Conservation (phyloP, 2,797 vertebrate species). For the Peromyscus aztecus region DNA sequence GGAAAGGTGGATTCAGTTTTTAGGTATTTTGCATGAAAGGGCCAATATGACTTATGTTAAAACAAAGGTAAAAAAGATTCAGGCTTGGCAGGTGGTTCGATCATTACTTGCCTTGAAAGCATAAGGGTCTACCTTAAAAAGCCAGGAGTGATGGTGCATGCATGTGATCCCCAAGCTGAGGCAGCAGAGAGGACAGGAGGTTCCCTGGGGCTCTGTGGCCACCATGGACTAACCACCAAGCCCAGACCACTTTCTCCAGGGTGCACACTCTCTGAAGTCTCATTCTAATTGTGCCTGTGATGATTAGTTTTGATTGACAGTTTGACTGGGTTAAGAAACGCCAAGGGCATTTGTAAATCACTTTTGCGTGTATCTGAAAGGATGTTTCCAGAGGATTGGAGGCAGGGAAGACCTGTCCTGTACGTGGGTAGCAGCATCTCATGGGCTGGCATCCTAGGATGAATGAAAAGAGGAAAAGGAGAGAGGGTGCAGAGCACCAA, state of each 20-base stretch:
- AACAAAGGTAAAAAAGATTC: neutral
- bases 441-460: neutral
- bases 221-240: neutral
- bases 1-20: neutral
- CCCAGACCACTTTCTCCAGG: neutral
- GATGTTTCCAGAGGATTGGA: neutral
- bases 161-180: too few relatives aligned
- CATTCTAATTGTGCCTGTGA: neutral
- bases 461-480: neutral
- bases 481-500: too few relatives aligned
- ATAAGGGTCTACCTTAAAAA: neutral
- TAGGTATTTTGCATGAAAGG: neutral
- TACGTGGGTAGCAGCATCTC: neutral
- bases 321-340: neutral
- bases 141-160: neutral
- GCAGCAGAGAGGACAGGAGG: neutral
- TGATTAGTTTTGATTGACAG: neutral
- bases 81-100: neutral
- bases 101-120: neutral
- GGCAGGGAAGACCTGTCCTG: neutral
- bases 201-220: neutral
- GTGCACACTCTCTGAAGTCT: neutral
- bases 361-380: neutral
- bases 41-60: constrained; percentile 7
- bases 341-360: neutral